Evolutionary conservation across 2,113 vertebrate genomes (phyloP), one percentile per base, ranked within the genome.

Genomic region (zebrafish (Danio rerio)): DNA sequence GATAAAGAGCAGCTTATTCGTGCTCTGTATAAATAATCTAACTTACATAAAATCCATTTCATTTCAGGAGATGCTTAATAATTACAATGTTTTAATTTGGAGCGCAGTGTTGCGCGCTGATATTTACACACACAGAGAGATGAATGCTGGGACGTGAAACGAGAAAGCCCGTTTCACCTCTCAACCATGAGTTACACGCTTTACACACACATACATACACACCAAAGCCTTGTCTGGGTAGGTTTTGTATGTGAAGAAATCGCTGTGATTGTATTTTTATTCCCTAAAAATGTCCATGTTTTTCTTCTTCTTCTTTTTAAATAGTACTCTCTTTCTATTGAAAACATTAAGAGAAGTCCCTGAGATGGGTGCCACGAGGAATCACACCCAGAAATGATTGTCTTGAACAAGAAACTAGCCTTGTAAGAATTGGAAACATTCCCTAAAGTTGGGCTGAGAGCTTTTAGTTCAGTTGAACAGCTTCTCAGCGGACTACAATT

Each of bases 211-310:
- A 84, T 49, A 56, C 71, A 91, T 87, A 91, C 89, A 83, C 83
- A 88, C 87, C 93, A 97, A 97, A 97, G 95, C 95, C 96, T 97
- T 97, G 95, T 97, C 95, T 95, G 95, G 95, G 93, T 94, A 88
- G 83, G 82, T 59, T 81, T 88, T 91, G 77, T 83, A 86, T 88
- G 86, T 90, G 88, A 90, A 87, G 92, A 93, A 91, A 82, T 40
- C 82, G 83, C 68, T 86, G 86, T 71, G 66, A 87, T 91, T 86
- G 72, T n/a, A 61, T 43, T 31, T 72, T 86, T 89, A 85, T 75
- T 76, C 62, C 88, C 43, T 49, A 53, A 58, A 72, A 81, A 78
- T 62, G 21, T 81, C 18, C 31, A 53, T 84, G 9, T 73, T 31
- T 3, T 31, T 31, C 31, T 31, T 31, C 31, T 31, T 31, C 31